phyloP scores from a whole-genome alignment of 2,888 invertebrate species.

The Stenurella melanura region DNA sequence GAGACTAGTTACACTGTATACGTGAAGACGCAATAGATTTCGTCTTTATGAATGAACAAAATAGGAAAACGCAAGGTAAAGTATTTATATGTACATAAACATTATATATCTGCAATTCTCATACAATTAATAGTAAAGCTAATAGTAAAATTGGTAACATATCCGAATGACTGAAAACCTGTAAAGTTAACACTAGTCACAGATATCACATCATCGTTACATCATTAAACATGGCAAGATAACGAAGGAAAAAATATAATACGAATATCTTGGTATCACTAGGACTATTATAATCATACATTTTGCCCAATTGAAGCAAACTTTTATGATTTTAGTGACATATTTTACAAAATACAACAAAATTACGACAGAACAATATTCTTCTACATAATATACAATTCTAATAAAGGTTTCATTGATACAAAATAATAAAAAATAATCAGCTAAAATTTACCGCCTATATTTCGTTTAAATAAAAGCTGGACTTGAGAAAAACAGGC shows the following conservation, averaged over 20 bases:
- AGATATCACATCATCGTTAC: background rate
- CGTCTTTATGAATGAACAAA: too few relatives aligned
- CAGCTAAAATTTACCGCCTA: background rate
- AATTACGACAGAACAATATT: too few relatives aligned
- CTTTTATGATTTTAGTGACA: background rate
- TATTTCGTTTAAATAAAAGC: background rate
- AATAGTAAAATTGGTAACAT: background rate
- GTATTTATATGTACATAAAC: too few relatives aligned
- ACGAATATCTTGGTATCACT: background rate
- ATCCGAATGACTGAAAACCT: background rate
- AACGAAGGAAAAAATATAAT: background rate
- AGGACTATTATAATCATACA: too few relatives aligned
- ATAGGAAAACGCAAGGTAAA: too few relatives aligned
- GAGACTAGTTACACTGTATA: too few relatives aligned
- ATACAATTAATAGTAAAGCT: background rate
- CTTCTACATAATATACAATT: too few relatives aligned
- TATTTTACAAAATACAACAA: background rate
- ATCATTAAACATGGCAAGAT: background rate
- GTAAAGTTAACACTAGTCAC: background rate
- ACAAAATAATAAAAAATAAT: background rate
- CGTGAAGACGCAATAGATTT: too few relatives aligned
- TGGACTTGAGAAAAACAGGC: background rate
- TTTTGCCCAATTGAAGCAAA: background rate
- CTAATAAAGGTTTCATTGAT: background rate
- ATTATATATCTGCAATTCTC: background rate